Evolutionary conservation across 92 coral and sea anemone species (phyloP), one percentile per base, ranked within the genome.

Genomic region (Paramuricea clavata): DNA sequence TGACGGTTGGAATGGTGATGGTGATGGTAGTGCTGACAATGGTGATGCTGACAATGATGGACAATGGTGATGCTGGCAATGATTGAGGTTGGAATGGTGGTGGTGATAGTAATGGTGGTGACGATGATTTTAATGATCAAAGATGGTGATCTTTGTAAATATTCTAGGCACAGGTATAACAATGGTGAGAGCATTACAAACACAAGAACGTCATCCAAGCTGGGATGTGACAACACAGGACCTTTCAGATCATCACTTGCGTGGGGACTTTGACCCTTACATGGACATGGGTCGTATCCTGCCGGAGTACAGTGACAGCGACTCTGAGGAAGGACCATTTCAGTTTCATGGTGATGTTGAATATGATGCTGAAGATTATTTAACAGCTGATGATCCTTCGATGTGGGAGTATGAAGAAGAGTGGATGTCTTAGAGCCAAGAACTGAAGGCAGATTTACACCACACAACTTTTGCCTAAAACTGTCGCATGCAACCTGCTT

Each of bases 251-350:
- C 57, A 79, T 61, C 84, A 79, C 47, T 61, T 79, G 31, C 72
- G 84, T 21, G 35, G 21, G 5, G 84, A 79, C 31, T 79, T 57
- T 42, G 84, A 79, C 35, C 84, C 84, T 0, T 79, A 79, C 72
- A 79, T 79, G 84, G n/a, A 79, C 21, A 79, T 79, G 84, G 84
- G 84, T 10, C 73, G 84, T 7, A 33, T 79, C 56, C n/a, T 79
- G 65, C 84, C 84, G 11, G 84, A 79, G 28, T 49, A 76, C 47
- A 60, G 64, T 17, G 81, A n/a, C n/a, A n/a, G n/a, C n/a, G n/a
- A 79, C 22, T 67, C 59, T 12, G 73, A 79, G 3, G 84, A 60
- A 6, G 47, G 9, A 49, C 35, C 19, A 0, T 59, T 59, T 57
- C 17, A 25, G 42, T 57, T 21, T 36, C 21, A 33, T 21, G 31